Conservation (phyloP, 2,113 vertebrate species). For the Cettia cetti region DNA sequence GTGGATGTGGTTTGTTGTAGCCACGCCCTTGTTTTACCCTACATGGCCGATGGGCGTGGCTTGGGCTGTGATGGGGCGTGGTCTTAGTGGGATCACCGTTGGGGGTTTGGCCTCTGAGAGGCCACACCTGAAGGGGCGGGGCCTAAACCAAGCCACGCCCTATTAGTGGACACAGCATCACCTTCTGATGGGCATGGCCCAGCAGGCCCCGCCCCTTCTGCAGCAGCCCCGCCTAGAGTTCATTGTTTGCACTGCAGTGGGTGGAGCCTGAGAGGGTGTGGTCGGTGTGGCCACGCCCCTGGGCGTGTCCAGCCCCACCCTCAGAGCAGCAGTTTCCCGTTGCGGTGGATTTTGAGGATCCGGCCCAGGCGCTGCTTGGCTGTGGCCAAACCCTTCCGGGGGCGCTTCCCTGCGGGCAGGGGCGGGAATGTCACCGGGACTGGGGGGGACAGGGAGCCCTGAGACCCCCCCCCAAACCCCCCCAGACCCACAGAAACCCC, state of each 20-base stretch:
- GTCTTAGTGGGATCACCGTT: rapidly evolving
- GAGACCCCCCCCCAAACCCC: too few relatives aligned
- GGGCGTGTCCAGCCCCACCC: background rate
- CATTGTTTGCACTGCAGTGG: rapidly evolving
- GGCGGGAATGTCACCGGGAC: rapidly evolving
- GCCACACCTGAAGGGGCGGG: background rate
- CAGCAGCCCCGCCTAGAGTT: background rate
- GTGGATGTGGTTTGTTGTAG: rapidly evolving
- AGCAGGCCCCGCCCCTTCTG: rapidly evolving
- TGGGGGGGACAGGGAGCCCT: background rate
- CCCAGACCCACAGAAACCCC: too few relatives aligned
- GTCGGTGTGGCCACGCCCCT: background rate
- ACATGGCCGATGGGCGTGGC: background rate
- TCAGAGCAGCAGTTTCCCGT: background rate
- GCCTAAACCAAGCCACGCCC: background rate
- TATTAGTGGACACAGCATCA: rapidly evolving
- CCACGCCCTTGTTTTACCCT: background rate
- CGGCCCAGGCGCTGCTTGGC: conserved; percentile 7
- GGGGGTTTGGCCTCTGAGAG: background rate
- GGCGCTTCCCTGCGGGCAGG: background rate
- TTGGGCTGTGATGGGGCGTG: background rate
- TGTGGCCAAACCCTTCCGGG: background rate
- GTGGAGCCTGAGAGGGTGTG: background rate
- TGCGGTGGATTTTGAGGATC: background rate
- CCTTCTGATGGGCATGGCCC: rapidly evolving